Conservation (phyloP, 2,113 vertebrate genomes). For the Struthidea cinerea region DNA sequence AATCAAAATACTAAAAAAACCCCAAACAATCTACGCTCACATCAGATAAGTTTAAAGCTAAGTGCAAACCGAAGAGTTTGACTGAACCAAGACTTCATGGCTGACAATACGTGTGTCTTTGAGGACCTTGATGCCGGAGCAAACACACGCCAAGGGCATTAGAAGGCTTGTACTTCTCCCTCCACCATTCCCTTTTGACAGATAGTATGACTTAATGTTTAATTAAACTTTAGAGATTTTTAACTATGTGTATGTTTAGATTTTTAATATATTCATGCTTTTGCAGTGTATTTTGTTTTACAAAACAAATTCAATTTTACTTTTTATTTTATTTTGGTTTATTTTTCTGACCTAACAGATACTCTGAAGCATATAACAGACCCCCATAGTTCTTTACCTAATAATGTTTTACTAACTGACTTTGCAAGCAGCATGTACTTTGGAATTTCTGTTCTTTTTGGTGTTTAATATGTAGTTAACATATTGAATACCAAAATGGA, state of each 20-base stretch:
- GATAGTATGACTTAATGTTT: background rate
- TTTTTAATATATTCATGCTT: background rate
- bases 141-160: background rate
- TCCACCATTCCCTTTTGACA: background rate
- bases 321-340: background rate
- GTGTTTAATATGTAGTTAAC: background rate
- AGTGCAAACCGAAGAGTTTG: background rate
- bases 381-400: background rate
- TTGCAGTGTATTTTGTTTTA: background rate
- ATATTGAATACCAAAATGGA: background rate
- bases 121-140: background rate
- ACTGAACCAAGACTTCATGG: background rate
- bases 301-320: background rate
- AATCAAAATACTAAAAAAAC: background rate
- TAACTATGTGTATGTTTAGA: background rate
- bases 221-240: background rate
- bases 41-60: background rate
- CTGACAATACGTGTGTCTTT: fast-evolving
- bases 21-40: background rate
- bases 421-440: background rate
- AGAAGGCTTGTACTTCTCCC: background rate
- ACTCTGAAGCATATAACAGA: background rate
- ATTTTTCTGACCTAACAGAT: background rate
- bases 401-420: background rate
- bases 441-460: background rate